Evolutionary conservation across 2,113 vertebrate genomes (phyloP).

Genomic region (Cynopterus brachyotis): DNA sequence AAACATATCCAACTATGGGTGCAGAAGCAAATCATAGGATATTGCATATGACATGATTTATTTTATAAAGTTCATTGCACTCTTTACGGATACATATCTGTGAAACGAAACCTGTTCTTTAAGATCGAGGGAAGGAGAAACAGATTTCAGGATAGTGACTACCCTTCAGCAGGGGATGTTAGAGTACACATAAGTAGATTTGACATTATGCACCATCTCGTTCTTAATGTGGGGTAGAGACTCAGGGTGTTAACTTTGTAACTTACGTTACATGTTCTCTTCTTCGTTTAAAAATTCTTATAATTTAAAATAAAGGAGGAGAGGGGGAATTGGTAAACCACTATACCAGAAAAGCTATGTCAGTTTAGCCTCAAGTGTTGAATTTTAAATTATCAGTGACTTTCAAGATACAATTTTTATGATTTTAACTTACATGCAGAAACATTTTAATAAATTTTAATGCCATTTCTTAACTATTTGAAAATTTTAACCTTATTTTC

Average conservation of each 20-base stretch:
- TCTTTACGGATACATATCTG: neutral
- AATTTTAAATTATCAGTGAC: constrained; percentile 10
- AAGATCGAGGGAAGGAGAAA: constrained; percentile 2
- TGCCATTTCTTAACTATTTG: neutral
- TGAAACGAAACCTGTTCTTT: neutral
- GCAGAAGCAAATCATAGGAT: neutral
- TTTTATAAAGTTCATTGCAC: neutral
- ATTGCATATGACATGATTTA: neutral
- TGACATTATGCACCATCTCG: neutral
- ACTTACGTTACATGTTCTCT: neutral
- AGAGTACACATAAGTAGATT: neutral
- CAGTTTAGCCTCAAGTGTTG: neutral
- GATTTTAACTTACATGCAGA: constrained; percentile 25
- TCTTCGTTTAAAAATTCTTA: neutral
- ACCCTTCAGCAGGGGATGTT: neutral
- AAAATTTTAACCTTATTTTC: constrained; percentile 33
- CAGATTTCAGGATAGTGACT: neutral
- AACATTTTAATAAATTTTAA: constrained; percentile 32
- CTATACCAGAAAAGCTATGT: neutral
- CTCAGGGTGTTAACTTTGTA: neutral
- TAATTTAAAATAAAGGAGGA: neutral
- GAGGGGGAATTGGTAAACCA: neutral
- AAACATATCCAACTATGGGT: neutral
- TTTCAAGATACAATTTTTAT: constrained; percentile 13
- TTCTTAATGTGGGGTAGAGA: neutral